phyloP scores from a whole-genome alignment of 2,797 vertebrate genomes.

The Anisognathus igniventris region DNA sequence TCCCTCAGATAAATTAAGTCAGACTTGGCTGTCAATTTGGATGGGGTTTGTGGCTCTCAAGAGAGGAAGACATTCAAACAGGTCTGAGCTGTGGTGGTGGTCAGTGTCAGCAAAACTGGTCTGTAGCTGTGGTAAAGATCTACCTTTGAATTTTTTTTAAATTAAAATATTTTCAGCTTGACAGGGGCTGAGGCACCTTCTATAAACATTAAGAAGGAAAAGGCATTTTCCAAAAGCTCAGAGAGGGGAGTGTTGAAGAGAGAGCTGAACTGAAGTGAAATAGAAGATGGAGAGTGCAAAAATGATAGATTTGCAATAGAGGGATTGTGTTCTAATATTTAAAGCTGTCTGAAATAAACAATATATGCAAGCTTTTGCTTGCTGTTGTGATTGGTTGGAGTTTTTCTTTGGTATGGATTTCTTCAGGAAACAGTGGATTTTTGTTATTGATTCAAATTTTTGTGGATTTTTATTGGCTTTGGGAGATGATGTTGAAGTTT shows the following conservation, averaged over 20 bases:
- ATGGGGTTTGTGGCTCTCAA: neutral
- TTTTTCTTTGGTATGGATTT: neutral
- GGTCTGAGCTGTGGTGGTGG: neutral
- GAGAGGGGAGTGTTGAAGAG: neutral
- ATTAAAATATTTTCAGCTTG: neutral
- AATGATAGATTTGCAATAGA: neutral
- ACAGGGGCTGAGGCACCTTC: neutral
- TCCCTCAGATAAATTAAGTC: neutral
- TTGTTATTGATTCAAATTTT: neutral
- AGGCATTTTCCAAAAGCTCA: neutral
- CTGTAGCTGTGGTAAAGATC: neutral
- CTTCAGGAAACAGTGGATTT: neutral
- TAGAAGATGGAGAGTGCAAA: neutral
- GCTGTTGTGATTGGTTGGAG: neutral
- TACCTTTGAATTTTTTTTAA: rapidly evolving
- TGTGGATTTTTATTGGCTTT: neutral
- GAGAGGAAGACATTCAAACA: neutral
- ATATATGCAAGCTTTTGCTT: neutral
- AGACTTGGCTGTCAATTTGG: neutral
- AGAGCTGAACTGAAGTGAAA: neutral
- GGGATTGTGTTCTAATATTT: neutral
- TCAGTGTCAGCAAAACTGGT: neutral
- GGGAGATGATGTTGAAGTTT: neutral
- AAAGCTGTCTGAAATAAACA: neutral
- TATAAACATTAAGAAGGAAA: neutral